These are phyloP conservation scores for Aptenodytes patagonicus DNA, from an alignment of 2,113 vertebrate genomes.

Conservation along the genomic window DNA sequence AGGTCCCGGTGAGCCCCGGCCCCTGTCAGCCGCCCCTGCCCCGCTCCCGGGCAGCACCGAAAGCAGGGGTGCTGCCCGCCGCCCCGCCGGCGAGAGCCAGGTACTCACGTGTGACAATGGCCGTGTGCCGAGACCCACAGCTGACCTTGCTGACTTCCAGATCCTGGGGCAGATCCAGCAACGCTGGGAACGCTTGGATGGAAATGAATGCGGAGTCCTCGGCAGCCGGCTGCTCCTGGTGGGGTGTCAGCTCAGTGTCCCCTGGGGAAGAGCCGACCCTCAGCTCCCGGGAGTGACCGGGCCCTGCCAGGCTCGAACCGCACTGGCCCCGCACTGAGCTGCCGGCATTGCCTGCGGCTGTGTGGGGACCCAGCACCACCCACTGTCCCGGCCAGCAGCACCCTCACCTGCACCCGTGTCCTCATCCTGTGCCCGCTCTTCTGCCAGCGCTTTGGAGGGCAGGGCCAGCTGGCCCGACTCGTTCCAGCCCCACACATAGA, in stretches of 20 bases:
- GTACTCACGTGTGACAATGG: constrained; percentile 83
- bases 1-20: rapidly evolving
- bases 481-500: constrained; percentile 98
- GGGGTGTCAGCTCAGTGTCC: rapidly evolving
- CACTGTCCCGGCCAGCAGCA: rapidly evolving
- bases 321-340: rapidly evolving
- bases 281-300: rapidly evolving
- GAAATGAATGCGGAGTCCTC: constrained; percentile 74
- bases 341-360: not conserved
- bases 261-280: not conserved
- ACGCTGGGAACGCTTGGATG: constrained; percentile 89
- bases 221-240: rapidly evolving
- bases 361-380: not conserved
- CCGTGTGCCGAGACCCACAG: constrained; percentile 93
- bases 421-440: not conserved
- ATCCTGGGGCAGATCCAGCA: constrained; percentile 83
- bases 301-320: rapidly evolving
- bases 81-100: rapidly evolving
- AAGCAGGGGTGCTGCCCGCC: too few relatives aligned
- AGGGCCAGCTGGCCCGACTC: constrained; percentile 91
- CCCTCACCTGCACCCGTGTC: constrained; percentile 15
- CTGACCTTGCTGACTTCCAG: constrained; percentile 76
- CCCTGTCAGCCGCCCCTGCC: rapidly evolving
- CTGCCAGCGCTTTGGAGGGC: constrained; percentile 73
- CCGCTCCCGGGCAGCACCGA: rapidly evolving